phyloP scores from a whole-genome alignment of 2,113 vertebrate species.

The Alces alces region DNA sequence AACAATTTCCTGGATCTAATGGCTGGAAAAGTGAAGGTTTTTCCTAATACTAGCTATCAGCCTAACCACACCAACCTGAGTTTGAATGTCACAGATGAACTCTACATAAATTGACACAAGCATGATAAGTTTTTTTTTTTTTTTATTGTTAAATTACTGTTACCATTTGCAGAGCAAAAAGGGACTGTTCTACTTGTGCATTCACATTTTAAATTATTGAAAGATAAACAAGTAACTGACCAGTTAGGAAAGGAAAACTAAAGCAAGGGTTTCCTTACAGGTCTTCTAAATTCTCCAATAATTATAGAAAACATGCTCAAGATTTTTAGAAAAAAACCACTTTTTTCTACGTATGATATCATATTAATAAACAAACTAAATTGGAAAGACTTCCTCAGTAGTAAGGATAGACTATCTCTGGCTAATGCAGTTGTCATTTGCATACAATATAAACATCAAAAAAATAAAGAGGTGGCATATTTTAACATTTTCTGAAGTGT shows the following conservation, averaged over 20 bases:
- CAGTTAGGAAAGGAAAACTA: constrained; percentile 66
- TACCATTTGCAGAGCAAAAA: constrained; percentile 60
- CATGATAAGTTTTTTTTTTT: constrained; percentile 44
- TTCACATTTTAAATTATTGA: constrained; percentile 72
- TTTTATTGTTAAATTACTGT: constrained; percentile 81
- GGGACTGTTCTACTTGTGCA: constrained; percentile 68
- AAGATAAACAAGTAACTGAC: constrained; percentile 65
- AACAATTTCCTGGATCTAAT: neutral
- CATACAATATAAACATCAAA: constrained; percentile 78
- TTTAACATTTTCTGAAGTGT: constrained; percentile 62
- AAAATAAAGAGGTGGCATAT: constrained; percentile 70
- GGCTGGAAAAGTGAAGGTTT: neutral
- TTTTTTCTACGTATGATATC: constrained; percentile 70
- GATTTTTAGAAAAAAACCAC: constrained; percentile 72
- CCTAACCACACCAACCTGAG: neutral
- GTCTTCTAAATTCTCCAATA: constrained; percentile 76
- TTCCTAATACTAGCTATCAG: neutral
- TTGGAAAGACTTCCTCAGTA: constrained; percentile 75
- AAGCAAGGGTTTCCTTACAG: constrained; percentile 59
- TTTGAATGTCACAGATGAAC: constrained; percentile 40
- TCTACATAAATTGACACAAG: constrained; percentile 67
- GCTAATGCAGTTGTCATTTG: constrained; percentile 74
- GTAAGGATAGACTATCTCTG: constrained; percentile 73
- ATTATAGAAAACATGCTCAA: constrained; percentile 81
- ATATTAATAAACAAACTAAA: constrained; percentile 78